Evolutionary conservation across 2,797 vertebrate species (phyloP).

Genomic region (Anguilla anguilla): DNA sequence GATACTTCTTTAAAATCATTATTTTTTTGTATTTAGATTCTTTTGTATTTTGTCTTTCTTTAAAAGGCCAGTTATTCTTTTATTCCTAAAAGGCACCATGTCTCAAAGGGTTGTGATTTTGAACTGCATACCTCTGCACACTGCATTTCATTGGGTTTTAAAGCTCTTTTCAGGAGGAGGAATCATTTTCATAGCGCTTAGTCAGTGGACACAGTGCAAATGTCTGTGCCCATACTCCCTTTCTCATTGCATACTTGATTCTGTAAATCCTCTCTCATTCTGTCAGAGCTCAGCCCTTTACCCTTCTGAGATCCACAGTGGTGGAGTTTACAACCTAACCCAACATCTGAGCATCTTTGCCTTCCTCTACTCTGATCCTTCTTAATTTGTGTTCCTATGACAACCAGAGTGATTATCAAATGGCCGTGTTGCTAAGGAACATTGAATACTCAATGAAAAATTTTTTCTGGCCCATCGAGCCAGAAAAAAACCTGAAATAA

Average conservation of each 20-base stretch:
- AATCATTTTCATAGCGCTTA: slow-evolving; percentile 17
- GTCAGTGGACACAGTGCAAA: slow-evolving; percentile 11
- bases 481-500: background rate
- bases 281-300: slow-evolving; percentile 20
- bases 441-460: slow-evolving; percentile 27
- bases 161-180: slow-evolving; percentile 8
- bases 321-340: slow-evolving; percentile 19
- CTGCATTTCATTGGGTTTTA: background rate
- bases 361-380: slow-evolving; percentile 20
- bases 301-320: background rate
- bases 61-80: slow-evolving; percentile 18
- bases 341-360: slow-evolving; percentile 26
- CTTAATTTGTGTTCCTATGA: slow-evolving; percentile 24
- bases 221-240: slow-evolving; percentile 9
- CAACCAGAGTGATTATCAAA: slow-evolving; percentile 29
- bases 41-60: slow-evolving; percentile 2
- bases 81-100: slow-evolving; percentile 56
- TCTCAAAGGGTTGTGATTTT: slow-evolving; percentile 54
- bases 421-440: slow-evolving; percentile 19
- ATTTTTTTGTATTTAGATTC: background rate
- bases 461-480: slow-evolving; percentile 18
- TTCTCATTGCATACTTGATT: background rate
- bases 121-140: slow-evolving; percentile 42
- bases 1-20: background rate
- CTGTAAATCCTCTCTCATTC: background rate